These are phyloP conservation scores for Mus caroli DNA, from an alignment of 2,797 vertebrate species.

Conservation along the genomic window DNA sequence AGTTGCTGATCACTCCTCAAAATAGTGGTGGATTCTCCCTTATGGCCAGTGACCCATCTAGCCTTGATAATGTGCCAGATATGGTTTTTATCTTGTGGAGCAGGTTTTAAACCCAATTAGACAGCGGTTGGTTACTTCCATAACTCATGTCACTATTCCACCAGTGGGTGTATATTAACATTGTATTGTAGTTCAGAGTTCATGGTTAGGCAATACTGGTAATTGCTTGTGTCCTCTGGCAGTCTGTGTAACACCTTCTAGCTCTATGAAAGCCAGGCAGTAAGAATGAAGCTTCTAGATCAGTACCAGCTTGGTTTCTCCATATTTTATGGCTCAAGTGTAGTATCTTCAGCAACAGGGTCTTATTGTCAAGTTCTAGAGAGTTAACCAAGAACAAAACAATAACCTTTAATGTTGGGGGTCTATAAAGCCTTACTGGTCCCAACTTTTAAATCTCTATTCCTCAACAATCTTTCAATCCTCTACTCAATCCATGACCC, in stretches of 20 bases:
- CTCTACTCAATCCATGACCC: background rate
- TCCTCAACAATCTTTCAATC: background rate
- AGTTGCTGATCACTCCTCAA: background rate
- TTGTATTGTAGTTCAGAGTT: background rate
- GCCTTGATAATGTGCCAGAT: background rate
- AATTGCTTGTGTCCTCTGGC: background rate
- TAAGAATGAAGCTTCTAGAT: background rate
- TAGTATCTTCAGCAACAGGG: background rate
- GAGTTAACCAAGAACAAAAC: background rate
- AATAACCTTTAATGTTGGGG: background rate
- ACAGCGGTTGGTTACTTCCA: background rate
- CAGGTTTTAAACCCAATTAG: background rate
- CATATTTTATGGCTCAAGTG: background rate
- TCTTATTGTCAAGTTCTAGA: background rate
- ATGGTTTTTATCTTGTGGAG: background rate
- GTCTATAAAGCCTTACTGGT: background rate
- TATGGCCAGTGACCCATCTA: background rate
- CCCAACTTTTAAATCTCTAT: background rate
- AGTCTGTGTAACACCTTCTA: background rate
- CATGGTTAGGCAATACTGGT: background rate
- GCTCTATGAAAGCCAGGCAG: background rate
- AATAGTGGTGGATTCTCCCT: background rate
- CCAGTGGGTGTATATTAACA: background rate
- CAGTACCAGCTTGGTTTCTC: background rate
- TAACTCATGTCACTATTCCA: background rate